Evolutionary conservation across 1,140 invertebrate species (phyloP).

Genomic region (Caerostris darwini): DNA sequence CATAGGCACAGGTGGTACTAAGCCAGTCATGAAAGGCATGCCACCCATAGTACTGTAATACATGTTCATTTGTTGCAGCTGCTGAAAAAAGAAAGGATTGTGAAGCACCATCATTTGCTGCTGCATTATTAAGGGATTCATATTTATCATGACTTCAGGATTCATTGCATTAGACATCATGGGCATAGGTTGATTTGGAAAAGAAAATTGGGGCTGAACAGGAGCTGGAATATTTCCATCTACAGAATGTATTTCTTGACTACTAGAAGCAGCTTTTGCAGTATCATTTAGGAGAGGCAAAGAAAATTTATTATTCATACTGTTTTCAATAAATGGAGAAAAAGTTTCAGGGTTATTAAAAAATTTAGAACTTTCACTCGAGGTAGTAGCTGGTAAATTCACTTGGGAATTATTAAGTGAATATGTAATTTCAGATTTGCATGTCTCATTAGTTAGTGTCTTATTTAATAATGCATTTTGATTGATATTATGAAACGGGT

Average conservation of each 20-base stretch:
- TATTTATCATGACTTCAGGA: constrained; percentile 30
- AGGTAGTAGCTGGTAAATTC: neutral
- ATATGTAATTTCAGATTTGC: no score
- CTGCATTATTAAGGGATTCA: constrained; percentile 30
- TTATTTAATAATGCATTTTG: no score
- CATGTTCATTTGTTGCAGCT: constrained; percentile 43
- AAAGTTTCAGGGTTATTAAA: no score
- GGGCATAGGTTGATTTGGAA: neutral
- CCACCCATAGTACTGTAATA: constrained; percentile 57
- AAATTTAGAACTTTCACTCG: neutral
- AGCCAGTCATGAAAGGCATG: neutral
- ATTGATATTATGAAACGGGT: no score
- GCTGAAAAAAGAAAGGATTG: constrained; percentile 50
- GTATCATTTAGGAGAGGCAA: neutral
- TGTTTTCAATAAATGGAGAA: neutral
- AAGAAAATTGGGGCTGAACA: neutral
- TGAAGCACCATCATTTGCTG: constrained; percentile 49
- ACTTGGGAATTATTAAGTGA: no score
- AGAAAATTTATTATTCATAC: neutral
- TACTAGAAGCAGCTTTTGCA: neutral
- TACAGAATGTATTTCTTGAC: neutral
- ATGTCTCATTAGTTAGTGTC: no score
- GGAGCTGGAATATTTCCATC: neutral
- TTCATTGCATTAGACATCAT: neutral
- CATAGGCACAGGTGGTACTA: neutral